A percentile compares a stretch with the other conserved stretches of the same genome.
Evolutionary conservation across 2,113 vertebrate species (phyloP).

Genomic region (Xiphophorus couchianus): DNA sequence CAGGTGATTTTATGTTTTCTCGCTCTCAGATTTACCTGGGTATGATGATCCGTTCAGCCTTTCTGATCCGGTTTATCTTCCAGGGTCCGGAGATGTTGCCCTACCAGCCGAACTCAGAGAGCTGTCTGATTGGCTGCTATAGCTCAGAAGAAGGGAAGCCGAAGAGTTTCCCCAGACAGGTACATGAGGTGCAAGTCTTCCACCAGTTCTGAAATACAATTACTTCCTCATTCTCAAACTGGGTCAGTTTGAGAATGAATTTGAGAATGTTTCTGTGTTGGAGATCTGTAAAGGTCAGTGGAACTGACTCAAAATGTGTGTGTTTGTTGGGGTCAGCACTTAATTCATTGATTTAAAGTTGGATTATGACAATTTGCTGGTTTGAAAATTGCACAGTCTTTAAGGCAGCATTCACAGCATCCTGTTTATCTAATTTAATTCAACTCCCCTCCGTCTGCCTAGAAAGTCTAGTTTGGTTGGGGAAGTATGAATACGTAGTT

Average conservation of each 20-base stretch:
- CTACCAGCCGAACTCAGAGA: slow-evolving; percentile 68
- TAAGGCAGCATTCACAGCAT: background rate
- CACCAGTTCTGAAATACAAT: background rate
- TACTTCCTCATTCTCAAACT: too few species aligned
- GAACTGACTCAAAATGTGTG: background rate
- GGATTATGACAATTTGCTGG: background rate
- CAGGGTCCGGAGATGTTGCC: slow-evolving; percentile 62
- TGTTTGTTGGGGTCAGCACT: background rate
- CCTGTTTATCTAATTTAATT: too few species aligned
- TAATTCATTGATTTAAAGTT: too few species aligned
- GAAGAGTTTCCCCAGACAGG: slow-evolving; percentile 58
- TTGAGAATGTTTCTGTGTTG: too few species aligned
- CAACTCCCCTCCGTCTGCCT: too few species aligned
- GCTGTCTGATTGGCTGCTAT: slow-evolving; percentile 75
- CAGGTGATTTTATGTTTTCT: slow-evolving; percentile 43
- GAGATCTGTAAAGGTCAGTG: too few species aligned
- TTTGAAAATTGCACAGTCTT: background rate
- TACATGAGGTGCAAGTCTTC: slow-evolving; percentile 3
- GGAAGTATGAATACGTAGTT: too few species aligned
- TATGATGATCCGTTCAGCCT: too few species aligned
- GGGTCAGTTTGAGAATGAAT: too few species aligned
- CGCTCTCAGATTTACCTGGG: background rate
- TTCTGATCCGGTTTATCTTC: background rate
- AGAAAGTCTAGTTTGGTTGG: too few species aligned
- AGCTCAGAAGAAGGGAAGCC: slow-evolving; percentile 52